Percentiles rank a stretch among this genome's conserved stretches.
These are phyloP conservation scores for Palaemon carinicauda DNA, from an alignment of 1,140 invertebrate species.

Conservation along the genomic window DNA sequence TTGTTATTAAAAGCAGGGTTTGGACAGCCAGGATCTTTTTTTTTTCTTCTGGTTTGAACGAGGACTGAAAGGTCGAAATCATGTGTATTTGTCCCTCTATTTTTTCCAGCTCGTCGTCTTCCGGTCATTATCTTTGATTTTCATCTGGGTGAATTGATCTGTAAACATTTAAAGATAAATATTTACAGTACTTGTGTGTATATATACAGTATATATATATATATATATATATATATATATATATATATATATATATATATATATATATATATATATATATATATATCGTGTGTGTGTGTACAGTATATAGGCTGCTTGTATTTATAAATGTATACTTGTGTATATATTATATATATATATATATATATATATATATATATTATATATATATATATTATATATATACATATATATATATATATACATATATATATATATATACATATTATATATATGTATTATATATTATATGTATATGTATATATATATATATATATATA, in stretches of 20 bases:
- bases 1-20: no score
- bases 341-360: constrained; percentile 9
- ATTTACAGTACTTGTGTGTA: background rate
- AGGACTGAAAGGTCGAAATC: no score
- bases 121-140: background rate
- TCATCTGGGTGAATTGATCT: background rate
- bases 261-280: constrained; percentile 10
- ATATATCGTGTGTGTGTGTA: no score
- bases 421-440: no score
- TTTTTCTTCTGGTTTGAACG: no score
- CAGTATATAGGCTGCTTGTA: no score
- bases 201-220: background rate
- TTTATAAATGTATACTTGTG: constrained; percentile 5
- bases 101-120: background rate
- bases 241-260: background rate
- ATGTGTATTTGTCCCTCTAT: no score
- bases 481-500: no score
- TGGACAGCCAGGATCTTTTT: no score
- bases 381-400: background rate
- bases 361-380: constrained; percentile 5
- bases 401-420: no score
- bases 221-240: background rate
- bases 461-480: no score
- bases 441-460: background rate
- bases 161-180: background rate